phyloP scores from a whole-genome alignment of 2,113 vertebrate genomes.

The Cinclus cinclus region DNA sequence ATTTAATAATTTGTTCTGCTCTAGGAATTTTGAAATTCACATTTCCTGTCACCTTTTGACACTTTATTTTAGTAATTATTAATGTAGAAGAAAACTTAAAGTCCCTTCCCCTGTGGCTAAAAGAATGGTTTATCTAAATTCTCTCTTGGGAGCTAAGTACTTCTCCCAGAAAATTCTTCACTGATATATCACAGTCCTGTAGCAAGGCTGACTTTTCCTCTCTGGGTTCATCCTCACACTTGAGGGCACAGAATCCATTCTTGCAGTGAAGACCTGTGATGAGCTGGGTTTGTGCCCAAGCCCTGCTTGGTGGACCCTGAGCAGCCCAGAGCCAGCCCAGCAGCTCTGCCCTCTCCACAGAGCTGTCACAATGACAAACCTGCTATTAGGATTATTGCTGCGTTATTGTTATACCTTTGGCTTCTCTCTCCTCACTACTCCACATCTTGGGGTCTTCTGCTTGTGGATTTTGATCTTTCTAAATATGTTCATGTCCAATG shows the following conservation, averaged over 20 bases:
- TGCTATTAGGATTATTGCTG: background rate
- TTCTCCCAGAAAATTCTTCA: background rate
- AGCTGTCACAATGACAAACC: fast-evolving
- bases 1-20: background rate
- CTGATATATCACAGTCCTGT: background rate
- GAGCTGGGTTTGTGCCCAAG: background rate
- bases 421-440: background rate
- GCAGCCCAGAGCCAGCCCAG: background rate
- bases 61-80: background rate
- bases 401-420: background rate
- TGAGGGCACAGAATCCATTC: fast-evolving
- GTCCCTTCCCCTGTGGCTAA: background rate
- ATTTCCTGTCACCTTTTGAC: conserved; percentile 9
- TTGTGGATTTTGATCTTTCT: background rate
- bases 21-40: background rate
- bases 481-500: background rate
- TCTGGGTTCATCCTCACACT: background rate
- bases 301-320: background rate
- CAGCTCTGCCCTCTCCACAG: background rate
- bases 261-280: background rate
- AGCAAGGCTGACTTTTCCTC: background rate
- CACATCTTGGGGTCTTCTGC: background rate
- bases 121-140: conserved; percentile 15
- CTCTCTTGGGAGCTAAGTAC: background rate
- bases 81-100: background rate